Evolutionary conservation across 2,113 vertebrate genomes (phyloP), one percentile per base, ranked within the genome.

Genomic region (Larimichthys crocea): DNA sequence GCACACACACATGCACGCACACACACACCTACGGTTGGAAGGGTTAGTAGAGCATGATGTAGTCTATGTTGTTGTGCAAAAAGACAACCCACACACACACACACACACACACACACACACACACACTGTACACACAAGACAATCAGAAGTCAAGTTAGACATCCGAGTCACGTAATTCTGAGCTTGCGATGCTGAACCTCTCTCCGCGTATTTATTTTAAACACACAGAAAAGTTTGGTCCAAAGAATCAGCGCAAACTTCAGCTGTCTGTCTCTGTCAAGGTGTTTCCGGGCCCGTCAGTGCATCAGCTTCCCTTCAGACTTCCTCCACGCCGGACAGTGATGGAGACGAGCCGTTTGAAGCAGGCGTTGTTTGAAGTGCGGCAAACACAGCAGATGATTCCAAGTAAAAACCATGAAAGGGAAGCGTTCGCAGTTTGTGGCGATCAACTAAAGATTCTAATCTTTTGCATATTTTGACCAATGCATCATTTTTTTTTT

Each of bases 11-110:
- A 9, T 57, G 6, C 82, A 85, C 65, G 79, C 64, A 17, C 52
- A 49, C 61, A 55, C 63, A 65, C 67, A 53, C 49, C 31, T 35
- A 80, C 46, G 69, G 40, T 24, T 55, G 9, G 44, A 74, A 78
- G 61, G 61, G 76, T 67, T 72, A 80, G 68, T 74, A 24, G 83
- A 80, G 31, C 68, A 76, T 68, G 80, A 78, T 75, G 35, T 68
- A 70, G 24, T 78, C 74, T 64, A 26, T 53, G 17, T 76, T 72
- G 67, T 77, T 81, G 63, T 76, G 35, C 52, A 72, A 55, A 73
- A 69, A 70, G 68, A 89, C 82, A 73, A 69, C 80, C 84, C 84
- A 88, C 59, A 49, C 15, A 48, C 26, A 68, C 80, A 87, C 84
- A 88, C 59, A 88, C 59, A 49, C 15, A 48, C 15, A 48, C 80